These are phyloP conservation scores for Zaprionus lineosus DNA, from an alignment of 2,888 invertebrate species.

Conservation along the genomic window DNA sequence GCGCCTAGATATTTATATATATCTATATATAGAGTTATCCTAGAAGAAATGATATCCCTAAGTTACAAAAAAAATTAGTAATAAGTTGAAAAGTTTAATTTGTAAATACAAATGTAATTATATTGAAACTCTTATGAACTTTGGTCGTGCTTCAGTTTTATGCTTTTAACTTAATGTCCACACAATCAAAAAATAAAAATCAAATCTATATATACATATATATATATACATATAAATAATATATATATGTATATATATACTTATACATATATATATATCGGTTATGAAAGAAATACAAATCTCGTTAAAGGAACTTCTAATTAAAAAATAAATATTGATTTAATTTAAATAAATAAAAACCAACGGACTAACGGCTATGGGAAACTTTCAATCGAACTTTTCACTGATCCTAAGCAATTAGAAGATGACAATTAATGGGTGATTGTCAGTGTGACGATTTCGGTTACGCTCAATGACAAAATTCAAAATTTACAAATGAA, in stretches of 20 bases:
- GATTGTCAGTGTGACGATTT: no score
- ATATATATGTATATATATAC: slow-evolving; percentile 5
- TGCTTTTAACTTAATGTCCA: slow-evolving; percentile 60
- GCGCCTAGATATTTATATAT: slow-evolving; percentile 48
- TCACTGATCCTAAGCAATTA: no score
- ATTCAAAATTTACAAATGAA: no score
- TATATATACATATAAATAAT: slow-evolving; percentile 8
- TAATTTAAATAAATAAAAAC: slow-evolving; percentile 27
- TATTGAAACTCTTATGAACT: slow-evolving; percentile 32
- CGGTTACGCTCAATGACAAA: no score
- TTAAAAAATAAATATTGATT: slow-evolving; percentile 60
- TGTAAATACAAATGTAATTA: slow-evolving; percentile 36
- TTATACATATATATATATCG: slow-evolving; percentile 6
- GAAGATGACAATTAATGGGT: no score
- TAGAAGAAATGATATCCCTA: not conserved
- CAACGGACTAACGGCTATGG: slow-evolving; percentile 20
- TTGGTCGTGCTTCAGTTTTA: slow-evolving; percentile 49
- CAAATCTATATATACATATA: slow-evolving; percentile 21
- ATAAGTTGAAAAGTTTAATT: no score
- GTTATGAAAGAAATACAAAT: slow-evolving; percentile 13
- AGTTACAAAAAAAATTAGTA: no score
- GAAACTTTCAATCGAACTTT: not conserved
- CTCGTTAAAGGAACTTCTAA: slow-evolving; percentile 44
- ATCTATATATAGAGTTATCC: slow-evolving; percentile 13
- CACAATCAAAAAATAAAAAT: slow-evolving; percentile 26